Percentiles rank a stretch among this genome's conserved stretches.
These are phyloP conservation scores for Clarias laeviceps DNA, from an alignment of 2,797 vertebrate species.

Conservation along the genomic window DNA sequence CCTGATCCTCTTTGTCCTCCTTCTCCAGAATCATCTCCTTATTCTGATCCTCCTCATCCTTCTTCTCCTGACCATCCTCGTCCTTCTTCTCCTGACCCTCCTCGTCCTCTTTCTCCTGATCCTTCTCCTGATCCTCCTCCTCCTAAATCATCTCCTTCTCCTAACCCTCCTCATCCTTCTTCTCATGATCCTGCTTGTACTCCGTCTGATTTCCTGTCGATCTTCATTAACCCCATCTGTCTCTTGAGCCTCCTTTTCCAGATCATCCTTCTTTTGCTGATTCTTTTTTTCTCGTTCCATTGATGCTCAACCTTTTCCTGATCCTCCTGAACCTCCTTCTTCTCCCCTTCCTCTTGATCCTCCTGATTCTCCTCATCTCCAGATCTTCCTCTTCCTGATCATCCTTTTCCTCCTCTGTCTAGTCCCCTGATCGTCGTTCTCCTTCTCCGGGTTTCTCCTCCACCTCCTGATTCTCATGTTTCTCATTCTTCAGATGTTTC, in stretches of 20 bases:
- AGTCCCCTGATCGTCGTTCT: background rate
- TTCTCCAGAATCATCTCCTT: background rate
- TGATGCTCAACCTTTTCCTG: background rate
- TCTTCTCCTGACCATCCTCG: fast-evolving
- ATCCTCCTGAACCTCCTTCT: background rate
- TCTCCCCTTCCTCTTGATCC: background rate
- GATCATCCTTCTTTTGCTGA: background rate
- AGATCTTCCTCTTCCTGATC: background rate
- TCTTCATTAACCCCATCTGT: background rate
- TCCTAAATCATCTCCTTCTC: background rate
- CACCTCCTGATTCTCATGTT: background rate
- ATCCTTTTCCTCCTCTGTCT: background rate
- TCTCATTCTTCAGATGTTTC: background rate
- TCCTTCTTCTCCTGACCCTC: background rate
- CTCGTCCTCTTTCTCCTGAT: background rate
- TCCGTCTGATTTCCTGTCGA: background rate
- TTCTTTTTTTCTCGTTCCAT: background rate
- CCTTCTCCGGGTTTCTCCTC: background rate
- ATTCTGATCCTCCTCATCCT: background rate
- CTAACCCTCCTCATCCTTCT: background rate
- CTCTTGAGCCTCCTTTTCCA: too few relatives aligned
- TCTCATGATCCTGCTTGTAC: background rate
- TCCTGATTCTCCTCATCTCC: background rate
- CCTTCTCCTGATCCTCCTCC: background rate
- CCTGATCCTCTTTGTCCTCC: too few relatives aligned